phyloP scores from a whole-genome alignment of 2,797 vertebrate genomes.

The Avahi laniger region DNA sequence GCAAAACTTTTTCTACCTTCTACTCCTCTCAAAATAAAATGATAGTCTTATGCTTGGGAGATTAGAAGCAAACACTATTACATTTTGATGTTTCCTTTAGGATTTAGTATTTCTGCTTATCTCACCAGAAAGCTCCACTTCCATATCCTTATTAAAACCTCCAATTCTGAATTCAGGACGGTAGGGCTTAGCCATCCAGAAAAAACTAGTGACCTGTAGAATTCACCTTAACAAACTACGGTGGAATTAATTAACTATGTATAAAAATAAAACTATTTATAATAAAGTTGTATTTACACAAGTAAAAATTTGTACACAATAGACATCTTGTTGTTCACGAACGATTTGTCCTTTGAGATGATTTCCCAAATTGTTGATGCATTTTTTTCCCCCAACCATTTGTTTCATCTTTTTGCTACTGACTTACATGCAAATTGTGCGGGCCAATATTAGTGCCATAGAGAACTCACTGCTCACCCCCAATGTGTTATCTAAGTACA shows the following conservation, averaged over 20 bases:
- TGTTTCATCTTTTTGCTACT: no score
- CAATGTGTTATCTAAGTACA: no score
- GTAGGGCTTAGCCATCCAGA: not conserved
- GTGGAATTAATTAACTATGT: not conserved
- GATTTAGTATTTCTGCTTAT: not conserved
- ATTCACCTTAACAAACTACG: not conserved
- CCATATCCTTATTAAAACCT: not conserved
- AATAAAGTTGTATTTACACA: no score
- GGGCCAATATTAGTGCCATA: no score
- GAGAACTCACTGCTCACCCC: no score
- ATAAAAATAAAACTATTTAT: no score
- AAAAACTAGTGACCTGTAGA: not conserved
- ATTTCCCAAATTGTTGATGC: no score
- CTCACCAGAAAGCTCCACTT: not conserved
- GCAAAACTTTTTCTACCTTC: not conserved
- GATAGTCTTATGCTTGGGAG: not conserved
- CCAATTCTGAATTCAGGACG: not conserved
- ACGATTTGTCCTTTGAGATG: no score
- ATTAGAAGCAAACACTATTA: not conserved
- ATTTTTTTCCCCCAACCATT: no score
- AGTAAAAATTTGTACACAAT: no score
- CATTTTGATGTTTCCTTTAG: not conserved
- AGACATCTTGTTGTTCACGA: no score
- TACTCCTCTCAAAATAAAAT: not conserved
- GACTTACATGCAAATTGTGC: no score